phyloP scores from a whole-genome alignment of 2,888 invertebrate species.

The Zeuzera pyrina region DNA sequence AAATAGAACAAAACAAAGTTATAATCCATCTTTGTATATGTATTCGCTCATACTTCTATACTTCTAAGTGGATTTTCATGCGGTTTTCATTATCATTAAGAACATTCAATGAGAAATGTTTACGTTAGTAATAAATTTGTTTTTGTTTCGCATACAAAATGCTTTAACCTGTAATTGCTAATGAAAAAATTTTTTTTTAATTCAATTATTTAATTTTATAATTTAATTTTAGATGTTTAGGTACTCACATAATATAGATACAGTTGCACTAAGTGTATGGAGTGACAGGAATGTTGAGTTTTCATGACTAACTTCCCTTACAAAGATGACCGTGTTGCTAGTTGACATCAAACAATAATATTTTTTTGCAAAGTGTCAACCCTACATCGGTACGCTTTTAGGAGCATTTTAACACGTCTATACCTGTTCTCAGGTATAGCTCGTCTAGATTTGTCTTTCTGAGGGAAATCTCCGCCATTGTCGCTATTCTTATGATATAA shows the following conservation, averaged over 20 bases:
- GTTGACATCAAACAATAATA: background rate
- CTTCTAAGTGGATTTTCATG: no score
- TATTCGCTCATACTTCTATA: no score
- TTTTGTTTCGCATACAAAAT: no score
- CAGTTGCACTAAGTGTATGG: background rate
- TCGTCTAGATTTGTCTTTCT: constrained; percentile 1
- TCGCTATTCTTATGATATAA: constrained; percentile 1
- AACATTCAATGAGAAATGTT: no score
- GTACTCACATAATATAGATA: background rate
- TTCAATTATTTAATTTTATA: background rate
- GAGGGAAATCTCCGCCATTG: background rate
- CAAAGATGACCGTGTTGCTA: background rate
- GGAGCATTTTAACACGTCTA: background rate
- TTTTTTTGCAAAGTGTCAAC: constrained; percentile 1
- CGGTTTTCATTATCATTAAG: no score
- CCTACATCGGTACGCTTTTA: background rate
- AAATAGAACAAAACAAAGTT: no score
- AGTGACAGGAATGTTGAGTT: background rate
- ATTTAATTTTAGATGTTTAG: background rate
- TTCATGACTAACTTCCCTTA: background rate
- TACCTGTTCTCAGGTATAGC: background rate
- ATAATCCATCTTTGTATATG: no score
- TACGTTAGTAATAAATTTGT: no score
- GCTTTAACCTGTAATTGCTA: no score
- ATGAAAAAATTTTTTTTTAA: no score